Percentiles rank a stretch among this genome's conserved stretches.
Conservation (phyloP, 2,113 vertebrate genomes). For the Cololabis saira region DNA sequence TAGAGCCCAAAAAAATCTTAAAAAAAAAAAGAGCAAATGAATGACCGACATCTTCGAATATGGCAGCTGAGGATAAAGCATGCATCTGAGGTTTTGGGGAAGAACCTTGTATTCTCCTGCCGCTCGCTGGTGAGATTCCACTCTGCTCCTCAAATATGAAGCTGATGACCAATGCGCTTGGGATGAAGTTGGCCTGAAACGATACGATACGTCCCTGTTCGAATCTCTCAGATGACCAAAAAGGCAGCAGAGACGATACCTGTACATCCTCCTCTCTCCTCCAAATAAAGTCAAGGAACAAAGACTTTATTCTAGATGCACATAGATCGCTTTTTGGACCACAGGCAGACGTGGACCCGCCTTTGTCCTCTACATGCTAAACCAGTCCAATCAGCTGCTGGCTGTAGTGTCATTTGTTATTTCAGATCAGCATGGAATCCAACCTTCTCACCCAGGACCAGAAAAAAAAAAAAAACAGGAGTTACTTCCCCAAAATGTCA, state of each 20-base stretch:
- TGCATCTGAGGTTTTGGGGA: conserved; percentile 13
- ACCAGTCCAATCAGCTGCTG: conserved; percentile 8
- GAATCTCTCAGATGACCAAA: no score
- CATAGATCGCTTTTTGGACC: neutral
- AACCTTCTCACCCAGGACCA: no score
- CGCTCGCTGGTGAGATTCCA: neutral
- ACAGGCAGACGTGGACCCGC: neutral
- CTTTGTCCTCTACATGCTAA: neutral
- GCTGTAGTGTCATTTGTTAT: no score
- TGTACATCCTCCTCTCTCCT: neutral
- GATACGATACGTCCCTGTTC: neutral
- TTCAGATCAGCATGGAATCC: no score
- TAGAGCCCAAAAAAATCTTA: no score
- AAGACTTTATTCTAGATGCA: neutral
- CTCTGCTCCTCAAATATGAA: neutral
- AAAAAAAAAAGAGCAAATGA: conserved; percentile 31
- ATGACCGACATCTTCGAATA: conserved; percentile 28
- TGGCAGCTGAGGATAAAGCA: conserved; percentile 31
- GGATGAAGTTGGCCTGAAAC: neutral
- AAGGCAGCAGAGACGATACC: no score
- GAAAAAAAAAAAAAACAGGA: neutral
- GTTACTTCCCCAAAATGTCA: conserved; percentile 3
- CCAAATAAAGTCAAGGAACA: neutral
- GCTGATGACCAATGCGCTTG: conserved; percentile 2
- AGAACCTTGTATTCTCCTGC: conserved; percentile 1